These are phyloP conservation scores for Apostichopus parvimensis DNA, from an alignment of 35 echinoderm and acorn worm genomes.

Conservation along the genomic window DNA sequence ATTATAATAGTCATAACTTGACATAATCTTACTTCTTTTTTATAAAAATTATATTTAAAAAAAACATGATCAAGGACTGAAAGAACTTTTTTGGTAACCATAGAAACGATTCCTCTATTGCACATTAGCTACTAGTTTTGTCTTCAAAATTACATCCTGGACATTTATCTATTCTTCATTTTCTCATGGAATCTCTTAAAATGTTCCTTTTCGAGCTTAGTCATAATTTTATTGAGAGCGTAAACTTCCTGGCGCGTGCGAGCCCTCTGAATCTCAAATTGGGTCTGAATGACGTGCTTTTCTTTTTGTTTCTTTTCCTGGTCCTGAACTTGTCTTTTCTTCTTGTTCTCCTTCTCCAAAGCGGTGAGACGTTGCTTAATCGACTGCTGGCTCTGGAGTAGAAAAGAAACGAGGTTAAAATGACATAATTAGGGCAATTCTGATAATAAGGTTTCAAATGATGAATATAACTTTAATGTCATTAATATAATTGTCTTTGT, in stretches of 20 bases:
- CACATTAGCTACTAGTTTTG: too few relatives aligned
- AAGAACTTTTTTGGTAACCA: too few relatives aligned
- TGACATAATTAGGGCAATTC: neutral
- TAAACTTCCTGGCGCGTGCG: slow-evolving; percentile 88
- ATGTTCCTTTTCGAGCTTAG: slow-evolving; percentile 77
- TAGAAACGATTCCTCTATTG: too few relatives aligned
- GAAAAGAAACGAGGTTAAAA: neutral
- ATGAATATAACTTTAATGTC: too few relatives aligned
- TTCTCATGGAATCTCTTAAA: slow-evolving; percentile 72
- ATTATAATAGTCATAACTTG: too few relatives aligned
- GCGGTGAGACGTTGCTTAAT: slow-evolving; percentile 70
- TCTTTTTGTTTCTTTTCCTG: slow-evolving; percentile 67
- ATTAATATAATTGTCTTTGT: too few relatives aligned
- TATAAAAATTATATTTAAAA: too few relatives aligned
- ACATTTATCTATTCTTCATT: neutral
- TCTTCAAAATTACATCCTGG: too few relatives aligned
- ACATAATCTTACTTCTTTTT: too few relatives aligned
- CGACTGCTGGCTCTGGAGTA: slow-evolving; percentile 79
- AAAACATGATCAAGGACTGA: too few relatives aligned
- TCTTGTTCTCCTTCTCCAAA: slow-evolving; percentile 70
- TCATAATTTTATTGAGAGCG: slow-evolving; percentile 98
- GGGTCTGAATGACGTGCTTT: slow-evolving; percentile 59
- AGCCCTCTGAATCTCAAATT: slow-evolving; percentile 52
- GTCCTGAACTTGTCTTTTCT: slow-evolving; percentile 57
- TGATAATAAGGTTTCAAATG: too few relatives aligned